These are phyloP conservation scores for Monodelphis domestica DNA, from an alignment of 2,797 vertebrate genomes.

Conservation along the genomic window DNA sequence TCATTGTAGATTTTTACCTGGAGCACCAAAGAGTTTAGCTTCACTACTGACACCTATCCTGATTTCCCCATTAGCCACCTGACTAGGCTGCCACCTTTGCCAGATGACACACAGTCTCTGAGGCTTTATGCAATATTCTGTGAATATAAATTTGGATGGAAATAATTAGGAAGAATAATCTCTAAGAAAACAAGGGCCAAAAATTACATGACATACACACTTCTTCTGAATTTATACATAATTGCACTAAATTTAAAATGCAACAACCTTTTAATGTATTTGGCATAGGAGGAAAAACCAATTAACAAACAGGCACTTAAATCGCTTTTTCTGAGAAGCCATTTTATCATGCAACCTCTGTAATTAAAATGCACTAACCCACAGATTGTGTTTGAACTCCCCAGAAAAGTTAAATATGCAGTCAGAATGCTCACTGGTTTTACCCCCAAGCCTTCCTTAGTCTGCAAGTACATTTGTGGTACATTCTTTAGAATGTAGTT, in stretches of 20 bases:
- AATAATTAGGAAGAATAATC: constrained; percentile 67
- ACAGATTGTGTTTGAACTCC: constrained; percentile 51
- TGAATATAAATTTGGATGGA: constrained; percentile 59
- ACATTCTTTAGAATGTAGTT: not conserved
- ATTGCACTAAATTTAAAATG: constrained; percentile 70
- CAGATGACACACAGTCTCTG: not conserved
- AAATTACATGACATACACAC: constrained; percentile 45
- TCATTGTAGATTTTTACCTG: not conserved
- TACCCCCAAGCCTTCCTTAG: constrained; percentile 2
- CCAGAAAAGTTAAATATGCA: constrained; percentile 51
- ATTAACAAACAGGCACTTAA: constrained; percentile 59
- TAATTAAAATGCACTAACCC: constrained; percentile 58
- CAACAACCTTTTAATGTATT: constrained; percentile 58
- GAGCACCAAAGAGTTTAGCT: constrained; percentile 20
- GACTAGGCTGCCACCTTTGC: not conserved
- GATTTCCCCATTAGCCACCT: constrained; percentile 5
- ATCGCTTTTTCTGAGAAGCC: constrained; percentile 60
- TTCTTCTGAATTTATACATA: constrained; percentile 62
- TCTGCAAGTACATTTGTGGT: not conserved
- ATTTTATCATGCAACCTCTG: constrained; percentile 65
- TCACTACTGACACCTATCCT: not conserved
- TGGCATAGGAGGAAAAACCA: constrained; percentile 64
- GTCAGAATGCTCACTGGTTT: constrained; percentile 15
- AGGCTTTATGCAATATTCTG: constrained; percentile 33
- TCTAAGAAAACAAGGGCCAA: constrained; percentile 60